Conservation (phyloP, 2,888 invertebrate genomes). For the Cyaniris semiargus region DNA sequence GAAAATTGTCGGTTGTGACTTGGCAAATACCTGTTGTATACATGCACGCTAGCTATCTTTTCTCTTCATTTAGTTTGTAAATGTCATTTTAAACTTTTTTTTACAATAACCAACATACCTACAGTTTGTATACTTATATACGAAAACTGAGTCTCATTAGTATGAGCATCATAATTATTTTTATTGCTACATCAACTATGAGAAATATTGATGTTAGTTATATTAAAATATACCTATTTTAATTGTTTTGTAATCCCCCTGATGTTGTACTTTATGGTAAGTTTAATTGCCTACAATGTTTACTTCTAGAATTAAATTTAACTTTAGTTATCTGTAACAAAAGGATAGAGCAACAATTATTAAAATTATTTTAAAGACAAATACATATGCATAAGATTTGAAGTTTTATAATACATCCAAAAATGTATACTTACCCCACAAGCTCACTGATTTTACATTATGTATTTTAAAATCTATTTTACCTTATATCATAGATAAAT, state of each 20-base stretch:
- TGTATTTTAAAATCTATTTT: not conserved
- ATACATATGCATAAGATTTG: not conserved
- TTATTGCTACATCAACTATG: not conserved
- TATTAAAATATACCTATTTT: not conserved
- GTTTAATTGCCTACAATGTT: not conserved
- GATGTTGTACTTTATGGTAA: not conserved
- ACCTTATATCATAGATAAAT: not conserved
- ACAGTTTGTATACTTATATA: not conserved
- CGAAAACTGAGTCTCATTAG: not conserved
- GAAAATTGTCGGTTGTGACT: not conserved
- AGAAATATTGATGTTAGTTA: not conserved
- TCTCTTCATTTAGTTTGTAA: not conserved
- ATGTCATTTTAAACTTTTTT: not conserved
- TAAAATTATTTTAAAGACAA: not conserved
- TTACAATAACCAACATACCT: not conserved
- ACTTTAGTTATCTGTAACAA: not conserved
- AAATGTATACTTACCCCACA: not conserved
- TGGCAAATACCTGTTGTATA: not conserved
- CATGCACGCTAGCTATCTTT: not conserved
- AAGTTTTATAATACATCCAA: not conserved
- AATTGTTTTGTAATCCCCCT: not conserved
- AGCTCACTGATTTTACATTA: not conserved
- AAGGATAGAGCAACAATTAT: not conserved
- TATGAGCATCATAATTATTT: not conserved
- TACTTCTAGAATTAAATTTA: not conserved